These are phyloP conservation scores for Turdus rufiventris DNA, from an alignment of 2,113 vertebrate species.

Conservation along the genomic window DNA sequence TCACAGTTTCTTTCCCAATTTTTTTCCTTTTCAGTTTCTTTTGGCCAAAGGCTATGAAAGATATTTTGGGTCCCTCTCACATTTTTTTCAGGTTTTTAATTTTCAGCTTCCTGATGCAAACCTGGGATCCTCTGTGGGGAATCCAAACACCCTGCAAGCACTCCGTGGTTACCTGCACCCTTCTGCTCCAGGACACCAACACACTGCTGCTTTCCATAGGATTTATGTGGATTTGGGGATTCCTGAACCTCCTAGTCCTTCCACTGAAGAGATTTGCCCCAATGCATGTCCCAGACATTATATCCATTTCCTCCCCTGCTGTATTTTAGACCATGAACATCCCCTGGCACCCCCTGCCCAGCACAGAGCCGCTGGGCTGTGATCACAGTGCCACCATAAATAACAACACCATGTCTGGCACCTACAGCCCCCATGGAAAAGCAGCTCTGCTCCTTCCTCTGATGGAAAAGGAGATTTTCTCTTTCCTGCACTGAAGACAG, in stretches of 20 bases:
- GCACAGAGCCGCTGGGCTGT: background rate
- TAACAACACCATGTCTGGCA: background rate
- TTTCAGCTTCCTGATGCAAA: background rate
- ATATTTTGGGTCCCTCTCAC: background rate
- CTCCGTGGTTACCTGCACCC: background rate
- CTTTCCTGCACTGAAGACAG: background rate
- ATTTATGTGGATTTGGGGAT: background rate
- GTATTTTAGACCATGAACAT: rapidly evolving
- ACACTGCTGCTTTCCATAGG: background rate
- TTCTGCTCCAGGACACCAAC: background rate
- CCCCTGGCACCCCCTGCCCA: background rate
- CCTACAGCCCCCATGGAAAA: background rate
- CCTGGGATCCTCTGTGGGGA: background rate
- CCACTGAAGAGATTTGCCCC: background rate
- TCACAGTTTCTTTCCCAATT: slow-evolving; percentile 4
- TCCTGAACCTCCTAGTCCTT: background rate
- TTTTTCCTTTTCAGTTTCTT: background rate
- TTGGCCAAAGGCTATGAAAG: background rate
- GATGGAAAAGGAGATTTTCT: background rate
- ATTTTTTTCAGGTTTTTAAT: background rate
- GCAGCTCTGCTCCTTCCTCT: background rate
- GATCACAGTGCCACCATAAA: background rate
- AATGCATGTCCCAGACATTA: rapidly evolving
- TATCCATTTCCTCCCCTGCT: background rate
- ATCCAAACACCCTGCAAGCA: background rate